These are phyloP conservation scores for Podarcis raffonei DNA, from an alignment of 2,113 vertebrate species.

Conservation along the genomic window DNA sequence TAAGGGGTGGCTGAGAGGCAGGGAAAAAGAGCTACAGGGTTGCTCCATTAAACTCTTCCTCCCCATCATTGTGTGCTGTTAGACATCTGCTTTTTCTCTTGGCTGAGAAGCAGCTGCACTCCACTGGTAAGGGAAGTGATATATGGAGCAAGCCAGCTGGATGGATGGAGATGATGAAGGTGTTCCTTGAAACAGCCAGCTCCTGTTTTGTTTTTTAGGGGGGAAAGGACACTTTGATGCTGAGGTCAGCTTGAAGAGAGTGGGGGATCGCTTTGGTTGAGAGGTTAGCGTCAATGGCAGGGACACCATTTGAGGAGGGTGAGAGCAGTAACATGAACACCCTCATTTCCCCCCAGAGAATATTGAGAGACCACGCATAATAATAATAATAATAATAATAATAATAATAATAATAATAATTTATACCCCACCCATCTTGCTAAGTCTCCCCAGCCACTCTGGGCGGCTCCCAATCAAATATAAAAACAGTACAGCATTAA, in stretches of 20 bases:
- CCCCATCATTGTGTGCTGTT: constrained; percentile 12
- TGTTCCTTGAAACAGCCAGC: constrained; percentile 33
- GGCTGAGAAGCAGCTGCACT: constrained; percentile 12
- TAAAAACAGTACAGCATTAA: no score
- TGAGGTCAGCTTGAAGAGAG: neutral
- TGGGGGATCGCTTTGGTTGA: neutral
- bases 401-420: no score
- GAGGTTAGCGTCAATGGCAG: no score
- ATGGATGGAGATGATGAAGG: constrained; percentile 45
- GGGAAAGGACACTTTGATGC: constrained; percentile 24
- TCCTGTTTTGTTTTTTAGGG: constrained; percentile 39
- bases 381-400: no score
- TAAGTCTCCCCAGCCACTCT: no score
- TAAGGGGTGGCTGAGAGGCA: neutral
- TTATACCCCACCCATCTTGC: no score
- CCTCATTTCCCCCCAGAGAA: no score
- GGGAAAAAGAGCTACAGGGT: neutral
- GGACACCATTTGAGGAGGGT: no score
- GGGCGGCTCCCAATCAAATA: no score
- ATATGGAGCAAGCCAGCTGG: constrained; percentile 50
- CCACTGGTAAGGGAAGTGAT: constrained; percentile 34
- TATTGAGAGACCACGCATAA: no score
- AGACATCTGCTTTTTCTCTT: constrained; percentile 38
- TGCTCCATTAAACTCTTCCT: constrained; percentile 5
- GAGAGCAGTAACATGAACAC: no score